These are phyloP conservation scores for Prionchulus punctatus DNA, from an alignment of 2,888 invertebrate genomes.

Conservation along the genomic window DNA sequence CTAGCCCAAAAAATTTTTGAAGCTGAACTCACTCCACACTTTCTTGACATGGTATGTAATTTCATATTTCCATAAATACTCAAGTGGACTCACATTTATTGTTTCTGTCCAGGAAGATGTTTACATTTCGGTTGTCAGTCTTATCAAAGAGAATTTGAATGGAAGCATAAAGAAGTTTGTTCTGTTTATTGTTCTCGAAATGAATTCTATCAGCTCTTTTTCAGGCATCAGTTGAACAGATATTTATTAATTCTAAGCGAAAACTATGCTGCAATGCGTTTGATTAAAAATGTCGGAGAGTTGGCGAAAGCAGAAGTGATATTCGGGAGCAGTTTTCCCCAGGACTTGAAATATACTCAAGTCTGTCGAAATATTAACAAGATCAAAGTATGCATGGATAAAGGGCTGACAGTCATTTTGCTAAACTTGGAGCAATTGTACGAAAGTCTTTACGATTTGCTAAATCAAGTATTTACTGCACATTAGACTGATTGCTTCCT, in stretches of 20 bases:
- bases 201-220: too few species aligned
- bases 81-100: too few species aligned
- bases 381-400: background rate
- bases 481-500: background rate
- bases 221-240: constrained; percentile 22
- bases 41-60: too few species aligned
- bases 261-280: constrained; percentile 28
- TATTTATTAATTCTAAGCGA: constrained; percentile 31
- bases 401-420: background rate
- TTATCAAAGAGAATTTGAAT: background rate
- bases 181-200: too few species aligned
- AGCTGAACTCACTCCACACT: too few species aligned
- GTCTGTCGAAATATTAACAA: background rate
- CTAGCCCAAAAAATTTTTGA: too few species aligned
- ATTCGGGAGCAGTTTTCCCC: background rate
- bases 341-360: background rate
- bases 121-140: background rate
- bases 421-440: background rate
- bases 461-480: background rate
- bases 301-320: constrained; percentile 12
- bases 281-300: constrained; percentile 24
- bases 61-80: too few species aligned
- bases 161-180: too few species aligned
- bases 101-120: too few species aligned
- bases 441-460: background rate